A percentile compares a stretch with the other conserved stretches of the same genome.
Evolutionary conservation across 2,888 invertebrate genomes (phyloP).

Genomic region (Pteria penguin): DNA sequence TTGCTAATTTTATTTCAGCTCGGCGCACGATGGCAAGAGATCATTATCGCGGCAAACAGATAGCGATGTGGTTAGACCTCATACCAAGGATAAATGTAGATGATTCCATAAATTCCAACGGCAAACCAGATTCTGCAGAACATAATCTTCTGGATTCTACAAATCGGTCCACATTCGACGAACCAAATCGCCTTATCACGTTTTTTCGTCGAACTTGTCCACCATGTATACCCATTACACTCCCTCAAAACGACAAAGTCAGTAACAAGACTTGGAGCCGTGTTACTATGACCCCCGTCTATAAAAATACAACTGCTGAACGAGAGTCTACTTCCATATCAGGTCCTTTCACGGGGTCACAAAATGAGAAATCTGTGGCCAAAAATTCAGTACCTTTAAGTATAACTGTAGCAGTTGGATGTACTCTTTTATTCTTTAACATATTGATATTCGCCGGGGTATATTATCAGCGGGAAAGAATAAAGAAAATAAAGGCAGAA

Average conservation of each 20-base stretch:
- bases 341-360: constrained; percentile 24
- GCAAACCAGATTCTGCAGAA: constrained; percentile 88
- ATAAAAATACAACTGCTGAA: constrained; percentile 18
- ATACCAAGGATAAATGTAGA: constrained; percentile 93
- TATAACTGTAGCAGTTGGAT: constrained; percentile 91
- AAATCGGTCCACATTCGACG: constrained; percentile 93
- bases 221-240: background rate
- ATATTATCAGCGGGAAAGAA: constrained; percentile 87
- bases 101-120: constrained; percentile 91
- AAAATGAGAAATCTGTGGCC: constrained; percentile 17
- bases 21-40: constrained; percentile 94
- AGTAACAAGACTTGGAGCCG: background rate
- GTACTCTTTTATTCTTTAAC: constrained; percentile 93
- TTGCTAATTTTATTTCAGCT: constrained; percentile 83
- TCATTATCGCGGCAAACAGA: constrained; percentile 95
- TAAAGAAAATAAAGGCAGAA: constrained; percentile 69
- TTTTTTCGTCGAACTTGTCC: constrained; percentile 48
- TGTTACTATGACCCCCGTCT: constrained; percentile 8
- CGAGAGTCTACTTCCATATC: background rate
- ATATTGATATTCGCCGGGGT: constrained; percentile 96
- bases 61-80: constrained; percentile 96
- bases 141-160: constrained; percentile 91
- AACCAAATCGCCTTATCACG: constrained; percentile 85
- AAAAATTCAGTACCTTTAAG: constrained; percentile 72
- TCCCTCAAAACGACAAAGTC: background rate